A percentile compares a stretch with the other conserved stretches of the same genome.
These are phyloP conservation scores for Upupa epops DNA, from an alignment of 2,113 vertebrate genomes.

Conservation along the genomic window DNA sequence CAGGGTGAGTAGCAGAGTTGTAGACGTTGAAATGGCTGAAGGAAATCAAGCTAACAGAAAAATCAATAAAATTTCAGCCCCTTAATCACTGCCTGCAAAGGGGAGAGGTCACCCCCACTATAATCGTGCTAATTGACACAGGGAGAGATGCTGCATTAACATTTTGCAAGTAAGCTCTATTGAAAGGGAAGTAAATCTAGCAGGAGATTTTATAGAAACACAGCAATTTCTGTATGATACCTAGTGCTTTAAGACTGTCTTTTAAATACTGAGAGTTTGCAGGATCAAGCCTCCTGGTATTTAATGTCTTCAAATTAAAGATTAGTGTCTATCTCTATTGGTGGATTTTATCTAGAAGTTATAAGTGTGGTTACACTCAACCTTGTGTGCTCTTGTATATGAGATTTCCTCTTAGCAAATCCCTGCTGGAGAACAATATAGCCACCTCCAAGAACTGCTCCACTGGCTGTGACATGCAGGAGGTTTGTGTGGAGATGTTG, in stretches of 20 bases:
- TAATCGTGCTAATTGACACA: constrained; percentile 9
- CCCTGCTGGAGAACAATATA: neutral
- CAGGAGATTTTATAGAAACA: neutral
- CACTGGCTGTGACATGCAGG: neutral
- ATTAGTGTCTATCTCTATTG: neutral
- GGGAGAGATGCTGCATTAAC: neutral
- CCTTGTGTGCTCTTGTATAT: neutral
- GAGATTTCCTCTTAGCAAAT: neutral
- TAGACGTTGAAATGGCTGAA: neutral
- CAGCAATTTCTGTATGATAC: neutral
- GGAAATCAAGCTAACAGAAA: neutral
- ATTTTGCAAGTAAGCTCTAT: constrained; percentile 20
- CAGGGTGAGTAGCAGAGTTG: neutral
- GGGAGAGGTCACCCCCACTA: neutral
- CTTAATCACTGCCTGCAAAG: constrained; percentile 18
- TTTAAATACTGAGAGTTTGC: neutral
- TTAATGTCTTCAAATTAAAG: neutral
- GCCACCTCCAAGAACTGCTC: neutral
- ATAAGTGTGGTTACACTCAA: neutral
- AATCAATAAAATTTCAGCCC: constrained; percentile 6
- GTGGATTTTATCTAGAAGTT: neutral
- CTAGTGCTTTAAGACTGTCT: neutral
- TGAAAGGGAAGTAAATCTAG: neutral
- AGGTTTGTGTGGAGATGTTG: neutral
- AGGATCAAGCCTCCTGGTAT: fast-evolving